Evolutionary conservation across 2,888 invertebrate species (phyloP), one percentile per base, ranked within the genome.

Genomic region (Hylaea fasciaria): DNA sequence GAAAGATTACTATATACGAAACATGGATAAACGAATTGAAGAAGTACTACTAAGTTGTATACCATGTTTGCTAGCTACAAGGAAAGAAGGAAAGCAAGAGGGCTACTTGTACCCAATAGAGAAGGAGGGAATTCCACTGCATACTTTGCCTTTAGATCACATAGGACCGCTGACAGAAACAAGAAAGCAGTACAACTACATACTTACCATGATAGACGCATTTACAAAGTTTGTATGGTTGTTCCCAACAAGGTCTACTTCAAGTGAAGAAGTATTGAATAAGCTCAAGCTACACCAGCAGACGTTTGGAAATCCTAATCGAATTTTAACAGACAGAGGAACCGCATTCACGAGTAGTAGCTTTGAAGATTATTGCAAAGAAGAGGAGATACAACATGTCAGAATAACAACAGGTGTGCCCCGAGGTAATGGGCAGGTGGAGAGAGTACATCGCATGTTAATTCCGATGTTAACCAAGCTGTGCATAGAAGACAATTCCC

Each of bases 141-240:
- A n/a, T n/a, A n/a, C n/a, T n/a, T n/a, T n/a, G n/a, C n/a, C n/a
- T n/a, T n/a, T n/a, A n/a, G n/a, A n/a, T n/a, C n/a, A n/a, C n/a
- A n/a, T n/a, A n/a, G n/a, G n/a, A n/a, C n/a, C n/a, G n/a, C n/a
- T n/a, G n/a, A n/a, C n/a, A n/a, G n/a, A n/a, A n/a, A n/a, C n/a
- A n/a, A n/a, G n/a, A n/a, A n/a, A n/a, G n/a, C n/a, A n/a, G n/a
- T n/a, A n/a, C n/a, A n/a, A n/a, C n/a, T n/a, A n/a, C n/a, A n/a
- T n/a, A n/a, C n/a, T n/a, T n/a, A n/a, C n/a, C n/a, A n/a, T n/a
- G n/a, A n/a, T n/a, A n/a, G n/a, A n/a, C n/a, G n/a, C n/a, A n/a
- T n/a, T n/a, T 46, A 80, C 79, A 0, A 85, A 84, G 52, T 83
- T 82, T 70, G 71, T 69, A 1, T 84, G 85, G 80, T 11, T 83